Evolutionary conservation across 1,140 invertebrate species (phyloP).

Genomic region (Bombus superbus): DNA sequence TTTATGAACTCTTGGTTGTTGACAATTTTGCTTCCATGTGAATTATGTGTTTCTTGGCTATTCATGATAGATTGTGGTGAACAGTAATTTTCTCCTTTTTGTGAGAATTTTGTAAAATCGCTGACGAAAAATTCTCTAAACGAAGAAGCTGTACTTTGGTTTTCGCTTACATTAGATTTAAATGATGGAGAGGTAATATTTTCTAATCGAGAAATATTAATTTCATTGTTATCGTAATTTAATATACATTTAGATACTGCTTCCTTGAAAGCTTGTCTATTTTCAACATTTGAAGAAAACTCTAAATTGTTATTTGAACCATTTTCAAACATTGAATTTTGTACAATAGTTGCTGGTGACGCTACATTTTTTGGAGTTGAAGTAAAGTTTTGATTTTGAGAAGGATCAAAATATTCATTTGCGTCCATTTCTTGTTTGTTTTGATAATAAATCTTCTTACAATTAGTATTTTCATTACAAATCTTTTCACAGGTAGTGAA

Average conservation of each 20-base stretch:
- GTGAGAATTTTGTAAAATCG: neutral
- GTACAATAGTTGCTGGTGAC: too few species aligned
- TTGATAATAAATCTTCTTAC: too few species aligned
- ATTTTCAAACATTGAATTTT: neutral
- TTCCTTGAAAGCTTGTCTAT: neutral
- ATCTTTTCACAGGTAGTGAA: neutral
- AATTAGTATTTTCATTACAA: neutral
- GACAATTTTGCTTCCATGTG: neutral
- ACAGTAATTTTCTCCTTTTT: neutral
- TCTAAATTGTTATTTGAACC: neutral
- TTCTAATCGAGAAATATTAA: neutral
- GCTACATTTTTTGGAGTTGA: neutral
- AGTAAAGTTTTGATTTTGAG: too few species aligned
- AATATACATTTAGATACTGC: neutral
- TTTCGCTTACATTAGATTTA: neutral
- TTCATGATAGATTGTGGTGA: neutral
- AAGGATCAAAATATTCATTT: too few species aligned
- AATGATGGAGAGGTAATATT: too few species aligned
- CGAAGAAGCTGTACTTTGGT: neutral
- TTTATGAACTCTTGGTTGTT: neutral
- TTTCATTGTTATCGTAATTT: neutral
- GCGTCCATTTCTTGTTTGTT: neutral
- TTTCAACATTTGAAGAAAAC: neutral
- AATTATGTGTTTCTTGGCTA: neutral
- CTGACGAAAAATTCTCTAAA: neutral